phyloP scores from a whole-genome alignment of 2,888 invertebrate genomes.

The Teleogryllus oceanicus region DNA sequence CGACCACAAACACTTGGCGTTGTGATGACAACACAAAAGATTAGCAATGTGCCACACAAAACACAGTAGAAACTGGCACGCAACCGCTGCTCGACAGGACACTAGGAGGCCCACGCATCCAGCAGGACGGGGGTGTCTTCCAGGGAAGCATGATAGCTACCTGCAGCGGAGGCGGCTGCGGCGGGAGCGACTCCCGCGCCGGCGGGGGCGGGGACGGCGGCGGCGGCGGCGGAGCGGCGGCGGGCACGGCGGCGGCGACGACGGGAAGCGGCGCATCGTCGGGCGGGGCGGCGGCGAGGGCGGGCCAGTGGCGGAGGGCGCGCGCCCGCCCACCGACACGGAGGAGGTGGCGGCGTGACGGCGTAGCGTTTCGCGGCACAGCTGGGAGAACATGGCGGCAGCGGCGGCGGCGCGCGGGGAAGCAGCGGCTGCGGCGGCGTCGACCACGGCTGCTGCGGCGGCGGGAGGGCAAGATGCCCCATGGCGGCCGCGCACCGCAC shows the following conservation, averaged over 20 bases:
- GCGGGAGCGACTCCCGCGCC: not conserved
- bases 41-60: too few species aligned
- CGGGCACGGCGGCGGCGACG: not conserved
- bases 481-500: conserved; percentile 23
- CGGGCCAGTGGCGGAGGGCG: not conserved
- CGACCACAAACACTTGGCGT: too few species aligned
- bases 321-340: not conserved
- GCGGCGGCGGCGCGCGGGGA: conserved; percentile 46
- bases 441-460: conserved; percentile 29
- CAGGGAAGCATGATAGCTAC: too few species aligned
- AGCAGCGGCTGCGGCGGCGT: conserved; percentile 34
- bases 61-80: too few species aligned
- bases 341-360: conserved; percentile 41
- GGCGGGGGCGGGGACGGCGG: not conserved
- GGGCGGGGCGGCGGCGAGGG: conserved; percentile 11
- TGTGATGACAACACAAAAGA: too few species aligned
- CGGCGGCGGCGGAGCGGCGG: not conserved
- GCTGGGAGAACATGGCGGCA: conserved; percentile 54
- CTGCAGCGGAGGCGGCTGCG: too few species aligned
- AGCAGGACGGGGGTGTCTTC: too few species aligned
- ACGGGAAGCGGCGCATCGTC: not conserved
- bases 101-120: too few species aligned
- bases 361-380: conserved; percentile 55
- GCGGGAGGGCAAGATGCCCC: conserved; percentile 32
- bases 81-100: too few species aligned